Evolutionary conservation across 2,113 vertebrate species (phyloP).

Genomic region (Podilymbus podiceps): DNA sequence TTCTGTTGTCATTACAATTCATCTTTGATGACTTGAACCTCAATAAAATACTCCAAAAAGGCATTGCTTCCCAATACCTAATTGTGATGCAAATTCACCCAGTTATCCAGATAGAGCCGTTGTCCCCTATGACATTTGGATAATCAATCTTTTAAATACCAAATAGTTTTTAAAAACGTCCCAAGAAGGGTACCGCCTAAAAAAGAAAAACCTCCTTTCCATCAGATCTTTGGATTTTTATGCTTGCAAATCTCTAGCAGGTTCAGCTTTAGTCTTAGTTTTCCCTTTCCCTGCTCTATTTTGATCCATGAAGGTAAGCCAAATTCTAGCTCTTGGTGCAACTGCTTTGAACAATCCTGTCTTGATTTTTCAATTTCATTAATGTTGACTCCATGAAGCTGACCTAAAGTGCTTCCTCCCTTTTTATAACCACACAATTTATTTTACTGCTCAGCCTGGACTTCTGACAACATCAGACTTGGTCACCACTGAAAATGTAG

Average conservation of each 20-base stretch:
- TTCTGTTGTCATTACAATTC: background rate
- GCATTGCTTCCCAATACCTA: background rate
- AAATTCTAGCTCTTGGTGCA: background rate
- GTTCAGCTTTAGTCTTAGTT: background rate
- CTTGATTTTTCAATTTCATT: background rate
- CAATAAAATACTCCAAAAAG: background rate
- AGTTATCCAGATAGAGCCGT: background rate
- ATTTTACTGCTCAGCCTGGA: background rate
- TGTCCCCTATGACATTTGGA: background rate
- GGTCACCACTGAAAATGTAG: background rate
- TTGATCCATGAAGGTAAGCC: background rate
- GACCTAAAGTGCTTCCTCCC: background rate
- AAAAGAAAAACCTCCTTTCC: background rate
- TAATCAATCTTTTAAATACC: constrained; percentile 44
- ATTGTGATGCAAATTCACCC: constrained; percentile 34
- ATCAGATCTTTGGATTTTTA: background rate
- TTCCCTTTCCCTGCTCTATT: background rate
- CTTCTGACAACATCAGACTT: background rate
- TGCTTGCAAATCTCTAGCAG: background rate
- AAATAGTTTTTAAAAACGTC: background rate
- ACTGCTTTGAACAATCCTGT: background rate
- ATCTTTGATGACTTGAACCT: background rate
- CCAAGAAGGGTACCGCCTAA: background rate
- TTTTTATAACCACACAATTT: background rate
- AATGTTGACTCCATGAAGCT: background rate